These are phyloP conservation scores for Mus pahari DNA, from an alignment of 2,113 vertebrate genomes.

Conservation along the genomic window DNA sequence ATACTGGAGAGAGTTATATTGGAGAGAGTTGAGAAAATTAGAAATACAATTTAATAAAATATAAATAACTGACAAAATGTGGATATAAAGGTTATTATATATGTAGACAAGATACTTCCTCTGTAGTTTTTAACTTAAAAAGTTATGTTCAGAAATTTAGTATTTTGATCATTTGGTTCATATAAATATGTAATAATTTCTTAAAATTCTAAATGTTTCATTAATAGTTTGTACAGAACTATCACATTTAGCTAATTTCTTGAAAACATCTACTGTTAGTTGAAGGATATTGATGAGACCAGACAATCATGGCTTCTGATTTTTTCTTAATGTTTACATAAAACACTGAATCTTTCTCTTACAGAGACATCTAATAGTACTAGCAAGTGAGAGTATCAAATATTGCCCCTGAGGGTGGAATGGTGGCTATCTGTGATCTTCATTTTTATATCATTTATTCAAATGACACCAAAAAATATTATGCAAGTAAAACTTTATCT, in stretches of 20 bases:
- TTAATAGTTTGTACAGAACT: slow-evolving; percentile 11
- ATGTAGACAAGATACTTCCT: not conserved
- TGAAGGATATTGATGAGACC: not conserved
- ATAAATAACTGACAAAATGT: not conserved
- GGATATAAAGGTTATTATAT: not conserved
- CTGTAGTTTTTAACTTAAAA: not conserved
- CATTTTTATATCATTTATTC: slow-evolving; percentile 53
- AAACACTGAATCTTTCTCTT: not conserved
- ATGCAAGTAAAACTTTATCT: slow-evolving; percentile 67
- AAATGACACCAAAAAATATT: slow-evolving; percentile 52
- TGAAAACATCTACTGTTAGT: slow-evolving; percentile 27
- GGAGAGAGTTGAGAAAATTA: not conserved
- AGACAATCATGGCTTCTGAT: not conserved
- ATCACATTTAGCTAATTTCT: not conserved
- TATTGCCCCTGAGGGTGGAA: not conserved
- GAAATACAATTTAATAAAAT: not conserved
- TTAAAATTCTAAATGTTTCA: not conserved
- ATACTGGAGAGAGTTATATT: not conserved
- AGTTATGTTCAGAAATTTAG: not conserved
- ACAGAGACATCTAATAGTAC: not conserved
- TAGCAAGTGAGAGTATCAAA: not conserved
- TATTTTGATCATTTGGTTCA: slow-evolving; percentile 1
- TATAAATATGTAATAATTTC: not conserved
- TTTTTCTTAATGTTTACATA: not conserved
- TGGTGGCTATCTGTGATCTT: not conserved